These are phyloP conservation scores for Tragelaphus buxtoni DNA, from an alignment of 2,113 vertebrate species.

Conservation along the genomic window DNA sequence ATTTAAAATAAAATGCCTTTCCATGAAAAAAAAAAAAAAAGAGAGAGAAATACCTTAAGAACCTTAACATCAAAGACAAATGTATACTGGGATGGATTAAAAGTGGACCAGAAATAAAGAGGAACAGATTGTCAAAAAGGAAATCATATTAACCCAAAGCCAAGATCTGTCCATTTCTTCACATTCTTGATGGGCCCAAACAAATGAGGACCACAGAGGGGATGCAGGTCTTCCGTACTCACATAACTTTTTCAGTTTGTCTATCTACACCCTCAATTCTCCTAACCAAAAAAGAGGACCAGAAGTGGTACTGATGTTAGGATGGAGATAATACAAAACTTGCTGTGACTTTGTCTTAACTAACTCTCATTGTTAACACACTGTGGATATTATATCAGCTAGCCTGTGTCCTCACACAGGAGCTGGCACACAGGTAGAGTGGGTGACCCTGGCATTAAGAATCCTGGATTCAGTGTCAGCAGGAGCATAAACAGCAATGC, in stretches of 20 bases:
- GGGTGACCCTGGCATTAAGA: background rate
- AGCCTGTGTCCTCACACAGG: background rate
- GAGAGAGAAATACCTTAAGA: background rate
- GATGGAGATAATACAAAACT: background rate
- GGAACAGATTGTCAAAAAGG: background rate
- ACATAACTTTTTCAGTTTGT: background rate
- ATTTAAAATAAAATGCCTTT: background rate
- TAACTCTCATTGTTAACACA: background rate
- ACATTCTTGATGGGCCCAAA: background rate
- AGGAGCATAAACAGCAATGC: background rate
- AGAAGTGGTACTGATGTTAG: background rate
- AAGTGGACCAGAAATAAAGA: background rate
- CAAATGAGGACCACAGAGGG: background rate
- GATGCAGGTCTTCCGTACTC: accelerated
- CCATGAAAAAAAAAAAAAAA: background rate
- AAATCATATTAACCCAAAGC: background rate
- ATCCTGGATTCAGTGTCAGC: background rate
- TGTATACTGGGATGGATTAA: background rate
- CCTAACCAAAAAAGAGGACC: background rate
- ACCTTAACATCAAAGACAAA: background rate
- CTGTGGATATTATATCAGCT: background rate
- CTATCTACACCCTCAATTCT: background rate
- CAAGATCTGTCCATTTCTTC: background rate
- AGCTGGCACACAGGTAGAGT: background rate
- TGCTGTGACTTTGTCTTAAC: background rate